phyloP scores from a whole-genome alignment of 2,888 invertebrate genomes.

The Acrobasis repandana region DNA sequence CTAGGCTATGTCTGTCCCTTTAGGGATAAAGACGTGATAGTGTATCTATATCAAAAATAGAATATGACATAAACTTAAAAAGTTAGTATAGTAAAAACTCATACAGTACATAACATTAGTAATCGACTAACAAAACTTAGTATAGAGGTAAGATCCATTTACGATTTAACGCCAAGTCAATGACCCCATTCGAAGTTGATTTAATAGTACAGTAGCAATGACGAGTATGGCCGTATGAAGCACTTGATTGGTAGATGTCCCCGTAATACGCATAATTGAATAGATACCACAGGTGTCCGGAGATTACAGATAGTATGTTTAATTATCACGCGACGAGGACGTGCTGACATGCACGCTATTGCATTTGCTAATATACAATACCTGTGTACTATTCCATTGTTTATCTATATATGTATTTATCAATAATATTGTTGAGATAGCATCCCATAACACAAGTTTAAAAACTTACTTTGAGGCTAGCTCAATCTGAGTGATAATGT shows the following conservation, averaged over 20 bases:
- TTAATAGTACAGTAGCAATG: constrained; percentile 20
- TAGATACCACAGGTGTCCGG: constrained; percentile 14
- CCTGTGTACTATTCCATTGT: too few relatives aligned
- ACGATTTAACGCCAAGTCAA: constrained; percentile 8
- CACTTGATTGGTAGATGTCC: constrained; percentile 18
- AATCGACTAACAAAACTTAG: constrained; percentile 8
- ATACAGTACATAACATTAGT: too few relatives aligned
- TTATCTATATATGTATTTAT: too few relatives aligned
- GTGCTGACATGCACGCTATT: constrained; percentile 9
- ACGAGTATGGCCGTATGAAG: constrained; percentile 9
- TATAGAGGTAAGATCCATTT: constrained; percentile 6
- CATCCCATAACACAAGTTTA: too few relatives aligned
- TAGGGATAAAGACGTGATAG: too few relatives aligned
- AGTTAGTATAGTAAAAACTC: too few relatives aligned
- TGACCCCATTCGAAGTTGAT: constrained; percentile 20
- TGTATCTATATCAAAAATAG: not conserved
- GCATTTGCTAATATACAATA: not conserved
- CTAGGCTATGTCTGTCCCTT: too few relatives aligned
- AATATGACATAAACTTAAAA: not conserved
- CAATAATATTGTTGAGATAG: too few relatives aligned
- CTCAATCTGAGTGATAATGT: too few relatives aligned
- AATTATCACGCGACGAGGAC: constrained; percentile 12
- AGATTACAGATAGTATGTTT: constrained; percentile 17
- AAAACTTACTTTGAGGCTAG: too few relatives aligned
- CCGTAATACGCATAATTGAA: constrained; percentile 12